Conservation (phyloP, 2,888 invertebrate species). For the Orthonevra nobilis region DNA sequence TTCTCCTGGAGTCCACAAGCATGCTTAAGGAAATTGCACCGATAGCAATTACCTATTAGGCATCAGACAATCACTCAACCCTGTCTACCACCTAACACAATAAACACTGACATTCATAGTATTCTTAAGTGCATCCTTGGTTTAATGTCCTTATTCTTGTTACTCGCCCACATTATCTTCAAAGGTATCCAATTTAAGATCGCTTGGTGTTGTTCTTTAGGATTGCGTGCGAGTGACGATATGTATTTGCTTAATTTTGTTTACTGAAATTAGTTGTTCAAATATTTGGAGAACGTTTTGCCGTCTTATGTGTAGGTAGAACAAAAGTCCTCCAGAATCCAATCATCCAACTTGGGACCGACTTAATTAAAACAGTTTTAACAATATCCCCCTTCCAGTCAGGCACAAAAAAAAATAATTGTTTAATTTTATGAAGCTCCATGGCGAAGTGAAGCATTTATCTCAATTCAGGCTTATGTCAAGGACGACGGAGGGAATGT, state of each 20-base stretch:
- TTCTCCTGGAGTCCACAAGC: not conserved
- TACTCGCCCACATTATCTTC: too few relatives aligned
- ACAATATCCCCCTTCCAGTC: not conserved
- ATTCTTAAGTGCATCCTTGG: slow-evolving; percentile 1
- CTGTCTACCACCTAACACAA: not conserved
- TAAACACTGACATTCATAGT: not conserved
- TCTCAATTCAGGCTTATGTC: slow-evolving; percentile 1
- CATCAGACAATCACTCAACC: slow-evolving; percentile 3
- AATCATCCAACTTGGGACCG: slow-evolving; percentile 5
- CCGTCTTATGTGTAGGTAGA: too few relatives aligned
- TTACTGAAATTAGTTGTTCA: slow-evolving; percentile 4
- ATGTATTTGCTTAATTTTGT: not conserved
- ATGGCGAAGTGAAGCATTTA: not conserved
- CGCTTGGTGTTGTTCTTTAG: not conserved
- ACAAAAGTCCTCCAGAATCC: not conserved
- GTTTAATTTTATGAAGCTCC: not conserved
- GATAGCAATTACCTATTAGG: slow-evolving; percentile 2
- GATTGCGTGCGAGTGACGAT: not conserved
- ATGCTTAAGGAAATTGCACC: slow-evolving; percentile 17
- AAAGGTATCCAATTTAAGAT: not conserved
- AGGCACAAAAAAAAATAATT: not conserved
- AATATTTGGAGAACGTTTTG: not conserved
- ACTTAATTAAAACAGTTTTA: slow-evolving; percentile 8
- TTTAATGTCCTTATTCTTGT: slow-evolving; percentile 7
- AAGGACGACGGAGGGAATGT: too few relatives aligned